These are phyloP conservation scores for Amniataba percoides DNA, from an alignment of 2,797 vertebrate genomes.

Conservation along the genomic window DNA sequence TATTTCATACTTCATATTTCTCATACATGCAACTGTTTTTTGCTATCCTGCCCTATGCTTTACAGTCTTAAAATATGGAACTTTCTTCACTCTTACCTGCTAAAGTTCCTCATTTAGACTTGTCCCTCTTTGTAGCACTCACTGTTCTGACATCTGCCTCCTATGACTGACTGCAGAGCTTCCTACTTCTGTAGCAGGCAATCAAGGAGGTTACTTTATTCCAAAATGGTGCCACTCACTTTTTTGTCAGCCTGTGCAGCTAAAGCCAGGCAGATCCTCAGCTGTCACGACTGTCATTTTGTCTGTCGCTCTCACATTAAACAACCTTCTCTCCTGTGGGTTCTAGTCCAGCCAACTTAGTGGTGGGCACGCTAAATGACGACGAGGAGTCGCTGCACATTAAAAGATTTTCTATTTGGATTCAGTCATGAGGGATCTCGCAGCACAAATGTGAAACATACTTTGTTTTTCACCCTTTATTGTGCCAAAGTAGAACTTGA, in stretches of 20 bases:
- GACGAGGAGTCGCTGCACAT: constrained; percentile 16
- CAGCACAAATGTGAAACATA: constrained; percentile 51
- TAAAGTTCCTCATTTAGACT: constrained; percentile 24
- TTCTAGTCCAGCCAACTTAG: constrained; percentile 25
- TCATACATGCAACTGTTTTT: background rate
- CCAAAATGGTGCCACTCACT: constrained; percentile 41
- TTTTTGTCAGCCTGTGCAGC: constrained; percentile 44
- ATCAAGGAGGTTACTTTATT: constrained; percentile 43
- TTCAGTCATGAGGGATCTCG: constrained; percentile 27
- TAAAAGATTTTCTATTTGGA: constrained; percentile 43
- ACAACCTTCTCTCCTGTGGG: constrained; percentile 26
- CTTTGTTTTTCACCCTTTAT: constrained; percentile 48
- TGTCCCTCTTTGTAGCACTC: constrained; percentile 17
- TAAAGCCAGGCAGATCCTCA: constrained; percentile 26
- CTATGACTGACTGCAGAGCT: constrained; percentile 28
- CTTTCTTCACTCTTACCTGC: constrained; percentile 28
- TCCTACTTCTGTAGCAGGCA: constrained; percentile 33
- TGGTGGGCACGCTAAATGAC: constrained; percentile 20
- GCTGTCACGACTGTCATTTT: constrained; percentile 51
- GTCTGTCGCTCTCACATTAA: constrained; percentile 43
- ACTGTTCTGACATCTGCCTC: constrained; percentile 48
- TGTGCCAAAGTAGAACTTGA: constrained; percentile 44
- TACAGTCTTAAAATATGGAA: background rate
- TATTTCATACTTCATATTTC: background rate
- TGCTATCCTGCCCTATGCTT: background rate